Evolutionary conservation across 2,797 vertebrate genomes (phyloP), one percentile per base, ranked within the genome.

Genomic region (Coregonus ussuriensis): DNA sequence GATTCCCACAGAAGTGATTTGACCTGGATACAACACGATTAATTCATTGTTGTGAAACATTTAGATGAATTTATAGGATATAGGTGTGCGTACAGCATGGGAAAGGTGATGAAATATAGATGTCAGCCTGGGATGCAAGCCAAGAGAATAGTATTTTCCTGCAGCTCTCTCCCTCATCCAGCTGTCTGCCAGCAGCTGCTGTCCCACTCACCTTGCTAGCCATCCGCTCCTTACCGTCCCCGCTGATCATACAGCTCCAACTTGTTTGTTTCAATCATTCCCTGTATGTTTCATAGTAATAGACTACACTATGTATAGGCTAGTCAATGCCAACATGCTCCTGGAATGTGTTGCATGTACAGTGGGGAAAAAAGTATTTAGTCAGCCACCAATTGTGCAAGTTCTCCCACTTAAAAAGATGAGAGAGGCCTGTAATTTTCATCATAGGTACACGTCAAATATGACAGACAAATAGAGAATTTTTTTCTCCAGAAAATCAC

Each of bases 61-160:
- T 16, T 16, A 71, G 25, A 7, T 56, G 1, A 59, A 72, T 72
- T 18, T 35, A n/a, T 56, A 35, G 71, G 71, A 56, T 37, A 56
- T 11, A 15, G 29, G 25, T 14, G 14, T 72, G 71, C 15, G 6
- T 18, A 54, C 25, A 31, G 52, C 31, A 56, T 1, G 6, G 31
- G 18, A 13, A 54, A 72, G 25, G 53, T 56, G 29, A 72, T 59
- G 31, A 72, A 72, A 59, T 59, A 56, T 72, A 72, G 53, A 31
- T 16, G 29, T 59, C 15, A 29, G 41, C 25, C 29, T 54, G 25
- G 71, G 51, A 7, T n/a, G 7, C 14, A 15, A 25, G 41, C 70
- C 70, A 51, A 15, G 37, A 25, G 41, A 41, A 51, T 11, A 47
- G 37, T 51, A n/a, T 51, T 53, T 16, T 5, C 70, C 70, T 71